Evolutionary conservation across 2,113 vertebrate genomes (phyloP).

Genomic region (Aspiorhynchus laticeps): DNA sequence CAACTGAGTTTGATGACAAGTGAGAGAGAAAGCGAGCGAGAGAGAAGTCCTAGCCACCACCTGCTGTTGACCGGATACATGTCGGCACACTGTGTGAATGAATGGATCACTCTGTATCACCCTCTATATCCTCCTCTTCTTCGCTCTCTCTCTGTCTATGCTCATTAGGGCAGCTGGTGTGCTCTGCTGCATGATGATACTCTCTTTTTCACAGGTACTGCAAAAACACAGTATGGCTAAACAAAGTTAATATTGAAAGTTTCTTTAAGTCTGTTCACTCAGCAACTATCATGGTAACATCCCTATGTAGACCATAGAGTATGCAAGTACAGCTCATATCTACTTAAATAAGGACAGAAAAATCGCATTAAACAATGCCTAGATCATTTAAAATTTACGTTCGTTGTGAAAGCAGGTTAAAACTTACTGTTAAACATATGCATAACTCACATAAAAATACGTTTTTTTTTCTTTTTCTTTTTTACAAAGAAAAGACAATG

Average conservation of each 20-base stretch:
- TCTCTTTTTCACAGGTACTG: neutral
- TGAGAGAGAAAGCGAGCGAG: neutral
- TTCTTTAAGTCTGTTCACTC: neutral
- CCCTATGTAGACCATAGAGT: neutral
- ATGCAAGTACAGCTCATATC: neutral
- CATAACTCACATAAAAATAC: neutral
- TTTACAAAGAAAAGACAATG: neutral
- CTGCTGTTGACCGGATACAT: constrained; percentile 28
- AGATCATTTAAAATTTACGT: neutral
- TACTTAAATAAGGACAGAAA: neutral
- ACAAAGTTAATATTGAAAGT: neutral
- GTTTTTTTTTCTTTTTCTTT: no score
- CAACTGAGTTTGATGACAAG: constrained; percentile 7
- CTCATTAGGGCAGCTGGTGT: neutral
- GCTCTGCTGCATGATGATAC: neutral
- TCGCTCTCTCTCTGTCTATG: neutral
- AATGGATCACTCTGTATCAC: neutral
- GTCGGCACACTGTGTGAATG: constrained; percentile 3
- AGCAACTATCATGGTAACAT: neutral
- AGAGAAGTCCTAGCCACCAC: constrained; percentile 10
- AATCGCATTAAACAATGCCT: neutral
- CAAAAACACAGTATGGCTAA: neutral
- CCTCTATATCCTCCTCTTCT: neutral
- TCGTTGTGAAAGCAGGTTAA: neutral
- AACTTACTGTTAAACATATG: neutral